These are phyloP conservation scores for Chrysochloris asiatica DNA, from an alignment of 2,113 vertebrate genomes.

Conservation along the genomic window DNA sequence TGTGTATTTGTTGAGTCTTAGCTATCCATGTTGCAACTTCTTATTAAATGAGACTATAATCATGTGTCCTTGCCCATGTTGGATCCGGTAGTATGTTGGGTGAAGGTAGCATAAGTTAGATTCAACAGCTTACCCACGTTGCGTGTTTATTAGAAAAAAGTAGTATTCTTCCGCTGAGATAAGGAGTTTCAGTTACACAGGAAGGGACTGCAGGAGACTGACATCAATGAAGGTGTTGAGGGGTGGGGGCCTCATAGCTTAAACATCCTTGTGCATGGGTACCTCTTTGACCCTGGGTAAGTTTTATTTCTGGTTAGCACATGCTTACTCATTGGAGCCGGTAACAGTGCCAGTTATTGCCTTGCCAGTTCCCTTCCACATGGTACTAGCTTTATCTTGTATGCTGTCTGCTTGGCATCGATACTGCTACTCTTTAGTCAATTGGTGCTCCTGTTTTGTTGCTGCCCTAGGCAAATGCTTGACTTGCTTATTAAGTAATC, in stretches of 20 bases:
- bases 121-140: neutral
- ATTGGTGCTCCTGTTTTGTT: neutral
- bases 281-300: neutral
- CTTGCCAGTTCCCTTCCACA: neutral
- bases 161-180: neutral
- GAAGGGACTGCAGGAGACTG: neutral
- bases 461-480: neutral
- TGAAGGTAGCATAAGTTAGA: no score
- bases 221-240: neutral
- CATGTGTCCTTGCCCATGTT: no score
- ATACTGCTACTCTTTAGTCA: neutral
- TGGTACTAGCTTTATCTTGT: neutral
- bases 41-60: no score
- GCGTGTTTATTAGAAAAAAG: neutral
- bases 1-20: no score
- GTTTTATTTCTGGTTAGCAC: neutral
- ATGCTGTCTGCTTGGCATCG: neutral
- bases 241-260: neutral
- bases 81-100: no score
- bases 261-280: neutral
- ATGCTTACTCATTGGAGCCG: no score
- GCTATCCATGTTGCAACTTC: no score
- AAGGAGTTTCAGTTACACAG: neutral
- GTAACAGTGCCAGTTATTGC: neutral
- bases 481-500: neutral